Base-by-base conservation (phyloP, 2,797 vertebrate genomes). In the Amniataba percoides region DNA sequence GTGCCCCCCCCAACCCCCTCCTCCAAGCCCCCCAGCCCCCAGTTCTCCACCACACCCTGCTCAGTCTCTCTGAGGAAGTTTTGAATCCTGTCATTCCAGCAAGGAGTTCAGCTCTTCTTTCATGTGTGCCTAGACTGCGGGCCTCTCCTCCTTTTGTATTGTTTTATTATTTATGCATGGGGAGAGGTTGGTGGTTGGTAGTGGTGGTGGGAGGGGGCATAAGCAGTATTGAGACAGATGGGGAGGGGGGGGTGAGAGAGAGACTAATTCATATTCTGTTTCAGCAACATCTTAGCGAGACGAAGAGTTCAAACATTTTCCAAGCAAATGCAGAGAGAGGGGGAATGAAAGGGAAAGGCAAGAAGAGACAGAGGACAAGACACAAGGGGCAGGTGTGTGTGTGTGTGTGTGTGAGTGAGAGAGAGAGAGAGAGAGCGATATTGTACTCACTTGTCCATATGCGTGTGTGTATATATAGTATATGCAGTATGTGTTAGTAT, bases 161-260 rank as follows among this genome's bases (percentile, higher is more conserved):
- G 93, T 95, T 95, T 94, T 94, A 95, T 95, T 95, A 94, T 95
- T 95, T 91, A 95, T 95, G 94, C 93, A 93, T 74, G 71, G 90
- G 89, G 89, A 88, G 88, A 90, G 83, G 83, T 52, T 79, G 83
- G 87, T 42, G 71, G 69, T 74, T 51, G 72, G 40, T 16, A 63
- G 71, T 78, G 60, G 65, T 2, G n/a, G 81, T 45, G 56, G 42
- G 13, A 25, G 31, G 56, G 31, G 81, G 85, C 87, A 92, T 92
- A 89, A 94, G 89, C 42, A 23, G 58, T 15, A 43, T 16, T 43
- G 42, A 14, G 42, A 5, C 42, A 43, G 42, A 43, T 43, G 43
- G 34, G 34, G 34, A 36, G 34, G 34, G 34, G 64, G 11, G 18
- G 15, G n/a, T 45, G 43, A 55, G 74, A 60, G 52, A 76, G 67